A percentile compares a stretch with the other conserved stretches of the same genome.
phyloP scores from a whole-genome alignment of 2,888 invertebrate genomes.

The Cosmia pyralina region DNA sequence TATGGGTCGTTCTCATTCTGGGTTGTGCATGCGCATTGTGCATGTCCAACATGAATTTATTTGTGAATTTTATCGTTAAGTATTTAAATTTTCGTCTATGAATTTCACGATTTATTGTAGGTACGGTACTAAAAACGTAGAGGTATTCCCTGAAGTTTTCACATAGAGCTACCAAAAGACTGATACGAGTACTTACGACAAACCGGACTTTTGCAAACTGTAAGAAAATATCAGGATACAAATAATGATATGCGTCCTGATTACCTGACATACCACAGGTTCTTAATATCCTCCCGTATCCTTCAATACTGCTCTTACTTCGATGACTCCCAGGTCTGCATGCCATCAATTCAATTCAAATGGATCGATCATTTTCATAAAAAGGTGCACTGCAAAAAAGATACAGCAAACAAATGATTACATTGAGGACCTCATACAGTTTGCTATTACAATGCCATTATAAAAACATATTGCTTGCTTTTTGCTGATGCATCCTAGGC shows the following conservation, averaged over 20 bases:
- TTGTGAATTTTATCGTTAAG: slow-evolving; percentile 15
- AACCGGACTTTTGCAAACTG: rapidly evolving
- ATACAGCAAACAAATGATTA: neutral
- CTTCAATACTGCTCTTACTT: no score
- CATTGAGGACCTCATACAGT: slow-evolving; percentile 1
- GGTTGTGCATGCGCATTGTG: slow-evolving; percentile 28
- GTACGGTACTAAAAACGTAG: slow-evolving; percentile 5
- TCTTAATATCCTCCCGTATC: neutral
- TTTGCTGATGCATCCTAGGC: slow-evolving; percentile 45
- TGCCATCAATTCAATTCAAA: slow-evolving; percentile 11
- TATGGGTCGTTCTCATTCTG: slow-evolving; percentile 46
- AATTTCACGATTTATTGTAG: slow-evolving; percentile 21
- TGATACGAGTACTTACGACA: neutral
- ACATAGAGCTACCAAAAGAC: neutral
- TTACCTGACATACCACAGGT: neutral
- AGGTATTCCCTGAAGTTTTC: neutral
- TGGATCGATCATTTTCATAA: neutral
- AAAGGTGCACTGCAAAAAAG: slow-evolving; percentile 22
- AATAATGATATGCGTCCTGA: neutral
- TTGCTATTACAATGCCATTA: slow-evolving; percentile 38
- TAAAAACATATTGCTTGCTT: slow-evolving; percentile 48
- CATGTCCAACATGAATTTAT: slow-evolving; percentile 27
- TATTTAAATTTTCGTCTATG: slow-evolving; percentile 3
- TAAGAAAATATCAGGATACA: neutral
- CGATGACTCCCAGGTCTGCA: rapidly evolving